Conservation (phyloP, 2,113 vertebrate genomes). For the Phodopus roborovskii region DNA sequence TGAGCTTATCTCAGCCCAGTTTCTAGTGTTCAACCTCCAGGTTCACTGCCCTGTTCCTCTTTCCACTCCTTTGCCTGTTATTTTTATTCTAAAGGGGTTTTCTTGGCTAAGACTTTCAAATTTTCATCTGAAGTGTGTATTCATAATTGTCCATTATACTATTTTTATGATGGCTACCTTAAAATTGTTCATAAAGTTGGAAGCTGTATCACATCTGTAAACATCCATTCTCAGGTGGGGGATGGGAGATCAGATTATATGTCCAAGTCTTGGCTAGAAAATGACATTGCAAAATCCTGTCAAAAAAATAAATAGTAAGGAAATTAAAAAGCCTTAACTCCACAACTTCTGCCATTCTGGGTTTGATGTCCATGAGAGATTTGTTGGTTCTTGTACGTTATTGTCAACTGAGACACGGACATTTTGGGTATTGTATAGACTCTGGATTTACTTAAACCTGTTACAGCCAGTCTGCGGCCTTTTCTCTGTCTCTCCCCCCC, state of each 20-base stretch:
- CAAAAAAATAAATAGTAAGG: neutral
- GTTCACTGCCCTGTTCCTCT: neutral
- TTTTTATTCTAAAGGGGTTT: neutral
- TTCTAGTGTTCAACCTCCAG: neutral
- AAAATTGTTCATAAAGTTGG: neutral
- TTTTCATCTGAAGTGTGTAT: neutral
- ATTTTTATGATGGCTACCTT: neutral
- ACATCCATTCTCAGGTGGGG: neutral
- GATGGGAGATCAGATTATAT: neutral
- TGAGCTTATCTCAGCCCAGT: neutral
- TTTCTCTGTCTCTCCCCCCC: neutral
- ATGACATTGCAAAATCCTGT: neutral
- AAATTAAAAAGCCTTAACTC: neutral
- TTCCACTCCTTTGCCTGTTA: neutral
- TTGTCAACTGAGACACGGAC: neutral
- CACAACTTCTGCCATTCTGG: neutral
- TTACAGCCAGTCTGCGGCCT: neutral
- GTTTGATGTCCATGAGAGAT: neutral
- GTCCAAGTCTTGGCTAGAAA: neutral
- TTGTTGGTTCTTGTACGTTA: neutral
- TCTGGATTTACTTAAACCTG: neutral
- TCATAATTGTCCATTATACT: neutral
- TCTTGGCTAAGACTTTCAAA: neutral
- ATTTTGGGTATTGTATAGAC: neutral
- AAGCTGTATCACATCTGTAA: neutral